Base-by-base conservation (phyloP, 1,140 invertebrate species). In the Zaprionus kolodkinae region DNA sequence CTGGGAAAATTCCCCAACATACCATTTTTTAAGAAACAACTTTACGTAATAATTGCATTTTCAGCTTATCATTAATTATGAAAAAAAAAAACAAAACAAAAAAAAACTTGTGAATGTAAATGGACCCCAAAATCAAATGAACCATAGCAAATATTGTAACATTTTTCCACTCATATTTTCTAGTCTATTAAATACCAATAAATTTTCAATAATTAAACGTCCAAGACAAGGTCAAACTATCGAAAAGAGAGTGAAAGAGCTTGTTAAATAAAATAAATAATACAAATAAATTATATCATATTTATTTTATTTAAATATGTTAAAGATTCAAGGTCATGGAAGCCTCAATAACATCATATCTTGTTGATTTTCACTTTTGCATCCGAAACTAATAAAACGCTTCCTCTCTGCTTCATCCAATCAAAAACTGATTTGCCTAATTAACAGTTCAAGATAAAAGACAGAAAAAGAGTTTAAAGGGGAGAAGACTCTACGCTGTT, bases 391-490 rank as follows among this genome's bases (percentile, higher is more conserved):
- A 70, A 75, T 71, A 59, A 71, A 75, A 48, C 52, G 36, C 59
- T 74, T 86, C 76, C 72, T 72, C 72, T 72, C 50, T 56, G 55
- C 15, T 67, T 71, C 76, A 45, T 43, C 30, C 69, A 79, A 82
- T 87, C 76, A 70, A 79, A 72, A 45, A 25, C 21, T 72, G 78
- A 72, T 73, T 82, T 62, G 71, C 82, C 68, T 82, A 80, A 84
- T 77, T 80, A 86, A 77, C 70, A 91, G 76, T 74, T 84, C 71
- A 78, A 81, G 69, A 66, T 74, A 40, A 71, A 55, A 66, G 40
- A 35, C 65, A 60, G 4, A 30, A 21, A 21, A 57, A 17, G 38
- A 36, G n/a, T 45, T 40, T 35, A 3, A 33, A 33, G 30, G 40
- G 35, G 15, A 21, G 5, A 45, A 61, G 43, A 55, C 40, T 66